These are phyloP conservation scores for Ifrita kowaldi DNA, from an alignment of 2,113 vertebrate genomes.

Conservation along the genomic window DNA sequence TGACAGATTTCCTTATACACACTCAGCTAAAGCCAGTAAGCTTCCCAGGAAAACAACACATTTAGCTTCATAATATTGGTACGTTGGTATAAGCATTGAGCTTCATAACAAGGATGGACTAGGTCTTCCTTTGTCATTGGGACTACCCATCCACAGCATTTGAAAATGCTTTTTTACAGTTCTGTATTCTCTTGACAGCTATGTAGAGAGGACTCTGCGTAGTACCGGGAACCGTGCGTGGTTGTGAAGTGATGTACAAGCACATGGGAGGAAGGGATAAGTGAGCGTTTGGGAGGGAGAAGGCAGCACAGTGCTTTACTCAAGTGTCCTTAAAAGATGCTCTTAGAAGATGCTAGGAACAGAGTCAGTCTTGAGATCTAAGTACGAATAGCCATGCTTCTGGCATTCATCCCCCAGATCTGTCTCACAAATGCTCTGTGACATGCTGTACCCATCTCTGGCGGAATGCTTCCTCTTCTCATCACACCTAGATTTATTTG, in stretches of 20 bases:
- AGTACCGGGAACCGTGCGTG: accelerated
- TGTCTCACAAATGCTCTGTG: neutral
- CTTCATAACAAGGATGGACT: neutral
- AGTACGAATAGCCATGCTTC: neutral
- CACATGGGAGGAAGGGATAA: neutral
- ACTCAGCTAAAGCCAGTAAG: neutral
- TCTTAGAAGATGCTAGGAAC: neutral
- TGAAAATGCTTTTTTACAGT: neutral
- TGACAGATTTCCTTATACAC: neutral
- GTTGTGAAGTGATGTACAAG: neutral
- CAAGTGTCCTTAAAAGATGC: neutral
- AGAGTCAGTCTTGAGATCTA: neutral
- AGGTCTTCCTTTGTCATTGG: neutral
- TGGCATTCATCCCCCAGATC: neutral
- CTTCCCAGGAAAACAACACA: neutral
- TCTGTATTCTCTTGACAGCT: neutral
- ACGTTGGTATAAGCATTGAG: accelerated
- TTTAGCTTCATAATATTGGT: neutral
- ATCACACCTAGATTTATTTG: neutral
- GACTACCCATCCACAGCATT: neutral
- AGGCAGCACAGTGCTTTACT: neutral
- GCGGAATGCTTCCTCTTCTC: neutral
- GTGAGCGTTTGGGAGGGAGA: neutral
- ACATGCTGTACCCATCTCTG: neutral
- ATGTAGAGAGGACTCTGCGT: neutral